These are phyloP conservation scores for Falco berigora DNA, from an alignment of 2,797 vertebrate genomes.

Conservation along the genomic window DNA sequence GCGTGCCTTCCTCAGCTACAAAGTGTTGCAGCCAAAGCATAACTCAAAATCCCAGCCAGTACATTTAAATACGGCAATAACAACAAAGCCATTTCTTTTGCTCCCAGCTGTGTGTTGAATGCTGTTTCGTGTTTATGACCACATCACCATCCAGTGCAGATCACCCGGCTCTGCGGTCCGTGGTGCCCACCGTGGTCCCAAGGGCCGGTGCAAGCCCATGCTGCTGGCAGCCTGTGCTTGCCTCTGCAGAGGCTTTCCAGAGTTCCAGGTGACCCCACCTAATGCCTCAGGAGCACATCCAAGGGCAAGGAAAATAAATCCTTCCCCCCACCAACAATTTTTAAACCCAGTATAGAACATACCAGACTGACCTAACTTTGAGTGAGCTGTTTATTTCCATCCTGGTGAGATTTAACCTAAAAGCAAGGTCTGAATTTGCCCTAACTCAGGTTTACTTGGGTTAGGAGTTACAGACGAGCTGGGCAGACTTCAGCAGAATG, in stretches of 20 bases:
- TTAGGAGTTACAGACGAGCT: not conserved
- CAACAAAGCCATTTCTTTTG: not conserved
- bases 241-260: not conserved
- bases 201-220: rapidly evolving
- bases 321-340: not conserved
- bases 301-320: not conserved
- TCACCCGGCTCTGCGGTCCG: rapidly evolving
- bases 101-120: not conserved
- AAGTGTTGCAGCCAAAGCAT: not conserved
- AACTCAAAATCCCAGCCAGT: not conserved
- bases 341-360: not conserved
- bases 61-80: not conserved
- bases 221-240: not conserved
- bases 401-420: not conserved
- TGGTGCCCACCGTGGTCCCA: rapidly evolving
- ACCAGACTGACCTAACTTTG: not conserved
- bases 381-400: not conserved
- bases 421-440: not conserved
- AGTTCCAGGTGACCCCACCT: not conserved
- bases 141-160: not conserved
- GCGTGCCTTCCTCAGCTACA: not conserved
- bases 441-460: not conserved
- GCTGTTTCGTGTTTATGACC: not conserved
- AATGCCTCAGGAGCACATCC: not conserved
- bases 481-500: not conserved